Base-by-base conservation (phyloP, 1,140 invertebrate genomes). In the Thaumatotibia leucotreta region DNA sequence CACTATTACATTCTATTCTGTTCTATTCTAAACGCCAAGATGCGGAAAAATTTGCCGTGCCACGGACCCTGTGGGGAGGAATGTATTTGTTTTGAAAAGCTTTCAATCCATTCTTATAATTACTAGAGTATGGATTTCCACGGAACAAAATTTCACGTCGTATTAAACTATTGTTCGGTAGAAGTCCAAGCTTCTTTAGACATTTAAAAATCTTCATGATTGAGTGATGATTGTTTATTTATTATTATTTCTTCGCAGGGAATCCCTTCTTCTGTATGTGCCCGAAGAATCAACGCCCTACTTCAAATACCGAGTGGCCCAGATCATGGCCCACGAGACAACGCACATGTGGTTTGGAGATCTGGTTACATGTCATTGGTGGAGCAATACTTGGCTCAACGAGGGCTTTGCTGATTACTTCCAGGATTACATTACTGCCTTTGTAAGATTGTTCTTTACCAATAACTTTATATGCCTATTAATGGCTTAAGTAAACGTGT, bases 371-470 rank as follows among this genome's bases (percentile, higher is more conserved):
- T 94, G 93, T 35, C 84, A 93, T n/a, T 95, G 94, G 94, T 95
- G 94, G 94, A 93, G 92, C 35, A 91, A 93, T 62, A 92, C 92
- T 0, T 95, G 95, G 94, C 76, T 95, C 0, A 95, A 95, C 68
- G 95, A 93, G 70, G 89, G 90, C 1, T 93, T 98, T 4, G 93
- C 92, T 1, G 93, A 92, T 35, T 97, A 97, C 80, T 92, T 98
- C 72, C 93, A 94, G 2, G 93, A 93, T 45, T 95, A 94, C 74
- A 91, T 91, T 11, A 88, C 84, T 5, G 49, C 75, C 24, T 32
- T 80, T 70, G 88, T 89, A 64, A 70, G 74, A 50, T 52, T 62
- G 6, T 11, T 66, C n/a, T 50, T 31, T 29, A 52, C 29, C 27
- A 67, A n/a, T n/a, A n/a, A n/a, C n/a, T n/a, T n/a, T n/a, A n/a